These are phyloP conservation scores for Prietella phreatophila DNA, from an alignment of 2,113 vertebrate genomes.

Conservation along the genomic window DNA sequence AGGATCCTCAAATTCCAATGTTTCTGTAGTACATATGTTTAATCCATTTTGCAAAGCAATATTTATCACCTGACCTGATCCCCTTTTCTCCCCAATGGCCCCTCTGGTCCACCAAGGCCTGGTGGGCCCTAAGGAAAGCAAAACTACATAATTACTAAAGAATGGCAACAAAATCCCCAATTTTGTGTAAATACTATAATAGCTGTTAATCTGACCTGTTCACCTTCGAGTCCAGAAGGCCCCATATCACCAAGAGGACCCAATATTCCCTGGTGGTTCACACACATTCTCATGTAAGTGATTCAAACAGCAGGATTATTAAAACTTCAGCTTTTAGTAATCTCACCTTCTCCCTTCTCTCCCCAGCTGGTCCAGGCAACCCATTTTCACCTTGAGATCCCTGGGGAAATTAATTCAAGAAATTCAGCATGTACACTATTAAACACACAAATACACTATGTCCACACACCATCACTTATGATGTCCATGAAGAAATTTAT, in stretches of 20 bases:
- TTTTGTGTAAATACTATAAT: neutral
- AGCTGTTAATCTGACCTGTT: slow-evolving; percentile 62
- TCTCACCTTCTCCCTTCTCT: slow-evolving; percentile 78
- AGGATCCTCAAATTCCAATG: neutral
- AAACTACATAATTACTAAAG: neutral
- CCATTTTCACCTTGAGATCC: slow-evolving; percentile 72
- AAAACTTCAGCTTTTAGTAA: neutral
- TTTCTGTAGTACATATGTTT: neutral
- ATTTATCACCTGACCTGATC: slow-evolving; percentile 71
- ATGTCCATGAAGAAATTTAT: neutral
- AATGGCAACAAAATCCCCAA: neutral
- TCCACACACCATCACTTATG: neutral
- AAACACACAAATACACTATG: neutral
- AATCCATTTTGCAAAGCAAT: neutral
- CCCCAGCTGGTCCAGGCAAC: slow-evolving; percentile 67
- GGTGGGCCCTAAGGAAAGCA: slow-evolving; percentile 69
- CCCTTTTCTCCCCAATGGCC: slow-evolving; percentile 75
- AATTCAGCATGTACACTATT: slow-evolving; percentile 2
- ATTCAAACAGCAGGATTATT: slow-evolving; percentile 1
- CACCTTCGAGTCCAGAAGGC: slow-evolving; percentile 64
- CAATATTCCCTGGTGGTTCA: slow-evolving; percentile 61
- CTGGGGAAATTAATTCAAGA: slow-evolving; percentile 60
- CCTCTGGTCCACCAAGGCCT: slow-evolving; percentile 70
- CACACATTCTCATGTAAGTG: slow-evolving; percentile 14
- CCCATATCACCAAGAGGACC: slow-evolving; percentile 65